Conservation (phyloP, 2,113 vertebrate species). For the Peromyscus leucopus region DNA sequence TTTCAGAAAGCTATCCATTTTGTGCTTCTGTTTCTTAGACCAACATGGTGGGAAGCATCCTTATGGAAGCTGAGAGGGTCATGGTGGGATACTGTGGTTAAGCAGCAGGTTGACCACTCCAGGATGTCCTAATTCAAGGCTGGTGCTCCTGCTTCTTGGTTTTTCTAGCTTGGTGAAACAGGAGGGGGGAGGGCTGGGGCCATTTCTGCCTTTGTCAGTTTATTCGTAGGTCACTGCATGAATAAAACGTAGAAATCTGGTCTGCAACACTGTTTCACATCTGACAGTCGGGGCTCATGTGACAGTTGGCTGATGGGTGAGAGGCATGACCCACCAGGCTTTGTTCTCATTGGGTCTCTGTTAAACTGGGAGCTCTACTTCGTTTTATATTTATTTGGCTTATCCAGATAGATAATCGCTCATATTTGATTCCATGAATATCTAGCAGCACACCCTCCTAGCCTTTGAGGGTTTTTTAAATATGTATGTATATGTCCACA, state of each 20-base stretch:
- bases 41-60: not conserved
- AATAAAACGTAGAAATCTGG: not conserved
- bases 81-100: fast-evolving
- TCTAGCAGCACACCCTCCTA: not conserved
- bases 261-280: not conserved
- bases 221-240: not conserved
- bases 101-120: not conserved
- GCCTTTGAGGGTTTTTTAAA: not conserved
- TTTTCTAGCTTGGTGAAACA: not conserved
- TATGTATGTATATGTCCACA: not conserved
- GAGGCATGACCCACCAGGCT: not conserved
- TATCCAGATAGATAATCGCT: not conserved
- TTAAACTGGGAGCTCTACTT: not conserved
- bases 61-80: not conserved
- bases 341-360: not conserved
- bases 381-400: not conserved
- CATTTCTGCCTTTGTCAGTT: not conserved
- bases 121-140: not conserved
- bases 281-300: not conserved
- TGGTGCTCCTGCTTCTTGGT: not conserved
- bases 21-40: not conserved
- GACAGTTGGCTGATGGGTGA: not conserved
- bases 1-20: not conserved
- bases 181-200: not conserved
- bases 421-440: not conserved